A percentile compares a stretch with the other conserved stretches of the same genome.
Conservation (phyloP, 1,140 invertebrate species). For the Oscheius sp. region DNA sequence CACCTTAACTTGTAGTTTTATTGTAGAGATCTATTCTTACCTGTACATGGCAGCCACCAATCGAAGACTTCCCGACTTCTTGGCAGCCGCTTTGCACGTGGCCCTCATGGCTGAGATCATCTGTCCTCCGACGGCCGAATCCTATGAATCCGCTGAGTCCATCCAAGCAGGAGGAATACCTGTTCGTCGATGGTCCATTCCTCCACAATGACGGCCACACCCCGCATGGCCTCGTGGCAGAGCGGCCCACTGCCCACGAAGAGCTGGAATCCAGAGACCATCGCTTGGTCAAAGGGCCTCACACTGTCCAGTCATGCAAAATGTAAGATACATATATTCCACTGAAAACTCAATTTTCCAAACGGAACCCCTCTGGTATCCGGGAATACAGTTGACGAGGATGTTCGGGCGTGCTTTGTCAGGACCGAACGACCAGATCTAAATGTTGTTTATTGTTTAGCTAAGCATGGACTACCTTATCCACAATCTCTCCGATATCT, state of each 20-base stretch:
- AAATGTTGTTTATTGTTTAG: not conserved
- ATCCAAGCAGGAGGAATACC: not conserved
- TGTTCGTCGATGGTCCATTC: constrained; percentile 59
- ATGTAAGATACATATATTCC: too few relatives aligned
- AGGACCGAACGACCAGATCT: constrained; percentile 86
- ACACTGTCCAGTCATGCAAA: too few relatives aligned
- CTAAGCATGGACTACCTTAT: constrained; percentile 61
- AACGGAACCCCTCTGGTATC: constrained; percentile 62
- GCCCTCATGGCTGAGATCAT: constrained; percentile 87
- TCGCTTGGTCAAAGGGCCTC: constrained; percentile 58
- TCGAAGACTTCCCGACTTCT: constrained; percentile 75
- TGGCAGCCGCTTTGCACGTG: constrained; percentile 81
- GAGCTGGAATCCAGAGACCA: constrained; percentile 91
- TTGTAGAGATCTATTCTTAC: constrained; percentile 64
- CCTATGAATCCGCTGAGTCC: constrained; percentile 16
- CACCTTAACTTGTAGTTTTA: constrained; percentile 1
- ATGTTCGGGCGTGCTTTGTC: constrained; percentile 83
- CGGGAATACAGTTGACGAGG: constrained; percentile 72
- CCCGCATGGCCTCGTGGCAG: constrained; percentile 93
- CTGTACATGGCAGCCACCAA: constrained; percentile 94
- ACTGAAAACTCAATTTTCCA: constrained; percentile 64
- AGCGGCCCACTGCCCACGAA: constrained; percentile 82
- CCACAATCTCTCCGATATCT: constrained; percentile 67
- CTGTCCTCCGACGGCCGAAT: constrained; percentile 74
- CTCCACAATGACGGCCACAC: constrained; percentile 83